Percentiles rank a stretch among this genome's conserved stretches.
phyloP scores from a whole-genome alignment of 2,888 invertebrate species.

The Kryphioiulus occultus region DNA sequence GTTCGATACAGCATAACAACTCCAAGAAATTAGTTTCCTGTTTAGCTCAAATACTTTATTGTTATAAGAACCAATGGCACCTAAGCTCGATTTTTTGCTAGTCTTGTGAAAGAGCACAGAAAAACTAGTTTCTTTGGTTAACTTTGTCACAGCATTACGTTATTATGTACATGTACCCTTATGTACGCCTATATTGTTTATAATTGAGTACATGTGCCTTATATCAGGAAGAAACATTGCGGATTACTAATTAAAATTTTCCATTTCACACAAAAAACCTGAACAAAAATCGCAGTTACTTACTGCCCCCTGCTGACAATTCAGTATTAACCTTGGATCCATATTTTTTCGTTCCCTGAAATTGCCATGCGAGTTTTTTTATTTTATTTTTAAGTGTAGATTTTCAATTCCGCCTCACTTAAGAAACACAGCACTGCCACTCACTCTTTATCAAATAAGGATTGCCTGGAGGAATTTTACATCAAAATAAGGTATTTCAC shows the following conservation, averaged over 20 bases:
- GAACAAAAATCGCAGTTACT: background rate
- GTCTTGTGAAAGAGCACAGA: background rate
- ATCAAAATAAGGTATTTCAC: constrained; percentile 11
- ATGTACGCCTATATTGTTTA: background rate
- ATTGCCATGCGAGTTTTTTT: background rate
- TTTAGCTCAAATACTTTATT: too few relatives aligned
- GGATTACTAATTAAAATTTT: background rate
- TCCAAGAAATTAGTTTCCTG: too few relatives aligned
- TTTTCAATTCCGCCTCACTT: background rate
- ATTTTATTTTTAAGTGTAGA: background rate
- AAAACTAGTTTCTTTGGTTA: background rate
- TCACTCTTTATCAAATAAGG: background rate
- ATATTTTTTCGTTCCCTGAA: background rate
- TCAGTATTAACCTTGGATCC: background rate
- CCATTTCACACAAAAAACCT: background rate
- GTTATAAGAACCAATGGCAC: too few relatives aligned
- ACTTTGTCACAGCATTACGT: background rate
- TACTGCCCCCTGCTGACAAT: background rate
- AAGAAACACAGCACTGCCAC: background rate
- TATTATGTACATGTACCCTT: background rate
- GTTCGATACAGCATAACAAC: background rate
- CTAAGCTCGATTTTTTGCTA: background rate
- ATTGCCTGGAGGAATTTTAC: background rate
- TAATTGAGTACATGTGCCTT: background rate
- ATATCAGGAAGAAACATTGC: background rate